Percentiles rank a stretch among this genome's conserved stretches.
These are phyloP conservation scores for Gambusia yucatana DNA, from an alignment of 2,797 vertebrate species.

Conservation along the genomic window DNA sequence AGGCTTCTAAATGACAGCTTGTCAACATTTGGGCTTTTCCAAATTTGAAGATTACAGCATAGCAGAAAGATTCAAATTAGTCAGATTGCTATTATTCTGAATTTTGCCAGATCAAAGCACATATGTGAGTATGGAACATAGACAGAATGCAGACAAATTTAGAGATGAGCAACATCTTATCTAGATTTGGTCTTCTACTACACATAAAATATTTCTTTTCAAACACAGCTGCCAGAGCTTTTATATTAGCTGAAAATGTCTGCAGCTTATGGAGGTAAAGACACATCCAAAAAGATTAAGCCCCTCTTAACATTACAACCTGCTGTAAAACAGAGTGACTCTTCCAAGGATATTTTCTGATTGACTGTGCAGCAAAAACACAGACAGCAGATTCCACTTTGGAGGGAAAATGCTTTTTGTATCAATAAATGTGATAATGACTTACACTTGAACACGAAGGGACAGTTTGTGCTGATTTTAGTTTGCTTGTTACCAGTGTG, in stretches of 20 bases:
- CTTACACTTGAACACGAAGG: background rate
- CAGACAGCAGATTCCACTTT: background rate
- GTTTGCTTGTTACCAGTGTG: background rate
- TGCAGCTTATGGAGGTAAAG: background rate
- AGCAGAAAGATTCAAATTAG: background rate
- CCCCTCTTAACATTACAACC: background rate
- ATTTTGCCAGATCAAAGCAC: background rate
- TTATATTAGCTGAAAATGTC: background rate
- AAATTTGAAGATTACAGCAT: background rate
- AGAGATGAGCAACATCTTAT: background rate
- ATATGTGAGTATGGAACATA: background rate
- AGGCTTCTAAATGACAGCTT: background rate
- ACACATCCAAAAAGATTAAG: background rate
- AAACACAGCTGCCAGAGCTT: background rate
- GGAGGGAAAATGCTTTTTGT: background rate
- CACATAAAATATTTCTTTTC: background rate
- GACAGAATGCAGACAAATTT: background rate
- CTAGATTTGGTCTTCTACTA: background rate
- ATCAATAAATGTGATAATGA: background rate
- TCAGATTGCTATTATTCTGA: background rate
- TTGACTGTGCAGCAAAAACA: background rate
- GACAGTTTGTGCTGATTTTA: background rate
- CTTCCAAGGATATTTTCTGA: background rate
- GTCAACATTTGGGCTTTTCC: background rate
- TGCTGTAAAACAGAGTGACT: background rate